phyloP scores from a whole-genome alignment of 2,797 vertebrate genomes.

The Buphagus erythrorhynchus region DNA sequence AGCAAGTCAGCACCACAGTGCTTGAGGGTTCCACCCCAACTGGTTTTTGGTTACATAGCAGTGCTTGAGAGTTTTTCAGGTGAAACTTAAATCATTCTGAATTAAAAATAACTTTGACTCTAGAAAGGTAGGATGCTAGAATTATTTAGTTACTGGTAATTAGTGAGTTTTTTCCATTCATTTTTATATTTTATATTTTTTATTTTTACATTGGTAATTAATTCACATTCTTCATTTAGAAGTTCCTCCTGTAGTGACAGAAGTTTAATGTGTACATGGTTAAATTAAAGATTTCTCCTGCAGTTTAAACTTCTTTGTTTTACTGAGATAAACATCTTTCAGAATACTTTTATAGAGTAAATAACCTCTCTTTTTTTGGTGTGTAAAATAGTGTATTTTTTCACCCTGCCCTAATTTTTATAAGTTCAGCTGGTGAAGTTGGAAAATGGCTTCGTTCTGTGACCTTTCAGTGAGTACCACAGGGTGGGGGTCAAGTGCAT shows the following conservation, averaged over 20 bases:
- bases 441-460: neutral
- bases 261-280: neutral
- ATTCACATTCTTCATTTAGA: neutral
- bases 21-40: neutral
- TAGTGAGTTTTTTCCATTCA: neutral
- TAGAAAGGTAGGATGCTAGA: neutral
- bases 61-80: neutral
- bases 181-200: too few species aligned
- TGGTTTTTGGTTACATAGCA: neutral
- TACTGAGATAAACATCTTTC: neutral
- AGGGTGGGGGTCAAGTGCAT: neutral
- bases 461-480: slow-evolving; percentile 4
- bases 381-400: neutral
- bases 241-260: neutral
- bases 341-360: neutral
- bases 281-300: neutral
- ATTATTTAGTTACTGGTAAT: neutral
- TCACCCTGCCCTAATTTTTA: neutral
- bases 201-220: neutral
- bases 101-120: neutral
- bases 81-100: neutral
- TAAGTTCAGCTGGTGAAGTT: neutral
- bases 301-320: neutral
- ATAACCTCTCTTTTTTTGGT: neutral
- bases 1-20: neutral